Evolutionary conservation across 2,888 invertebrate genomes (phyloP), one percentile per base, ranked within the genome.

Genomic region (Macroteleia sp.): DNA sequence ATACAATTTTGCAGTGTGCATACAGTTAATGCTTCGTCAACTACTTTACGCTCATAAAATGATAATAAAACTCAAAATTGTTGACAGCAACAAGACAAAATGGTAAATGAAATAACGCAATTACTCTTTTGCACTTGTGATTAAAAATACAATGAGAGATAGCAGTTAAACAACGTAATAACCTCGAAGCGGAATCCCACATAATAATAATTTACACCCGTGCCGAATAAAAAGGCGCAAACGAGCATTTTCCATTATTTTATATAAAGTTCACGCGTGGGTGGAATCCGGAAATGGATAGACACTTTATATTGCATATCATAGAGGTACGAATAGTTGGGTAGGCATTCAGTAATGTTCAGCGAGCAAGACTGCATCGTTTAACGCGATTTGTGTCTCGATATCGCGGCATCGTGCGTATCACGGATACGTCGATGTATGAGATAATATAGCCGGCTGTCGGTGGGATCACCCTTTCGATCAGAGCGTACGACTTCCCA

Each of bases 261-360:
- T 61, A 59, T 73, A 73, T 74, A 66, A 74, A 74, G 74, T 59
- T 59, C 59, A 59, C 36, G 74, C 66, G 74, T 74, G 74, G 74
- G 74, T 12, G 52, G 74, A 67, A 75, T 75, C 74, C 74, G 74
- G 66, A 75, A 75, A 75, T 59, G 57, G 44, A 74, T 61, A 66
- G 74, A 59, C 46, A 66, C 50, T 61, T 61, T 59, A 54, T 42
- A 59, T 50, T 56, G 67, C 74, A 67, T 67, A 67, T 75, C 74
- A 67, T 67, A 61, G 67, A 75, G 52, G 75, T 56, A 75, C 62
- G 52, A 67, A 61, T 50, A 36, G 56, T 39, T 34, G 36, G 74
- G 12, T 30, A 30, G 42, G 57, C 22, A 57, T 57, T 42, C 73
- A 64, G 57, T 66, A 57, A 73, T 62, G 73, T 71, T 71, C 71